These are phyloP conservation scores for Eublepharis macularius DNA, from an alignment of 2,113 vertebrate species.

Conservation along the genomic window DNA sequence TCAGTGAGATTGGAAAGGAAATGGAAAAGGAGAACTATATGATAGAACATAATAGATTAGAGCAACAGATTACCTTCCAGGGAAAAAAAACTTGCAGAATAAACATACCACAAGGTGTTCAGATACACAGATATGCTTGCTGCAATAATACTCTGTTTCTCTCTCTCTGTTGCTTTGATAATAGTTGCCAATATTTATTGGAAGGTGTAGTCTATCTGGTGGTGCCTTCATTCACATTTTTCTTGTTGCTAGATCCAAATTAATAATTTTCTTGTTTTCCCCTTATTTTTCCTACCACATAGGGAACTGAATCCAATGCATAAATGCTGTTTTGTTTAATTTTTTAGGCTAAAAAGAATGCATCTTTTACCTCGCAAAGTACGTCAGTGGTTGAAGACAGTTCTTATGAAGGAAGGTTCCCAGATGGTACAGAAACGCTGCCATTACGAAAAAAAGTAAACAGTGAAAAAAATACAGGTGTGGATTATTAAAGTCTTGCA, in stretches of 20 bases:
- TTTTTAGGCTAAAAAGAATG: constrained; percentile 41
- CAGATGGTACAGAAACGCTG: constrained; percentile 43
- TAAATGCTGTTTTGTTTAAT: neutral
- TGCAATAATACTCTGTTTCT: neutral
- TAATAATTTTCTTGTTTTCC: no score
- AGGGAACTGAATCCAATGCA: neutral
- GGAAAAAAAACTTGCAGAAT: no score
- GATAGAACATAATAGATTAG: no score
- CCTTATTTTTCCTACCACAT: neutral
- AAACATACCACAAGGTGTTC: no score
- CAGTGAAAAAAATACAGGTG: constrained; percentile 47
- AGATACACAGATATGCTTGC: no score
- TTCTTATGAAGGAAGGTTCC: constrained; percentile 19
- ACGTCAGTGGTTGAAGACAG: constrained; percentile 23
- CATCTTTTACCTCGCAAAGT: neutral
- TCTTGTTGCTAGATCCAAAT: neutral
- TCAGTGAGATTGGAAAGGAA: no score
- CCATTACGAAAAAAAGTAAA: constrained; percentile 39
- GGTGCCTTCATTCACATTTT: neutral
- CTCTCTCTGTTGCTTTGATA: neutral
- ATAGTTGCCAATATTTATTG: neutral
- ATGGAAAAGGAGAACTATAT: no score
- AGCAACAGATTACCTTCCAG: no score
- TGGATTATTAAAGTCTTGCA: neutral
- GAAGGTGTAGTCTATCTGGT: neutral